Evolutionary conservation across 2,113 vertebrate species (phyloP).

Genomic region (Alligator mississippiensis): DNA sequence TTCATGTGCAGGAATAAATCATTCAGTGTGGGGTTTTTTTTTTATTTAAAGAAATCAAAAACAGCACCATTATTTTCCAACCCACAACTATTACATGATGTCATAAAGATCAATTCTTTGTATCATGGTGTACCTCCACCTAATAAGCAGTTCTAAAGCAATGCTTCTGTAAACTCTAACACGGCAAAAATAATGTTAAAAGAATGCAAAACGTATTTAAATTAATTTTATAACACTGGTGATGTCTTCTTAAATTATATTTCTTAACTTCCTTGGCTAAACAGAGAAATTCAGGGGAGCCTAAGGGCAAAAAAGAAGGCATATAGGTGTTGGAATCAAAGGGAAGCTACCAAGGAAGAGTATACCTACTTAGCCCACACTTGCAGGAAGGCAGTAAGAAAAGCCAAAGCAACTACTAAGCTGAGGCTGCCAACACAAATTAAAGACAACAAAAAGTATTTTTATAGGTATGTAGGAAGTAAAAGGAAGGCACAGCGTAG

Average conservation of each 20-base stretch:
- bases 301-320: no score
- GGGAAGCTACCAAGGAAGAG: no score
- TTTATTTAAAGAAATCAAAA: neutral
- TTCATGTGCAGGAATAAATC: neutral
- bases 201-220: rapidly evolving
- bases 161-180: neutral
- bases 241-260: neutral
- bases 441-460: no score
- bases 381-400: no score
- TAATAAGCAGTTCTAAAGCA: rapidly evolving
- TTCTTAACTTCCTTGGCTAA: neutral
- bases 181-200: neutral
- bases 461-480: no score
- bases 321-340: no score
- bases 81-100: neutral
- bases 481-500: no score
- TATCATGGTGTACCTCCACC: neutral
- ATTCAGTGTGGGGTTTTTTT: neutral
- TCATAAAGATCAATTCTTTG: neutral
- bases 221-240: rapidly evolving
- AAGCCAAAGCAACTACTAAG: no score
- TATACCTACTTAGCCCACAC: no score
- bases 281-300: no score
- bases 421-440: no score
- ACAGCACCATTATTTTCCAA: neutral